These are phyloP conservation scores for Alectura lathami DNA, from an alignment of 2,113 vertebrate species.

Conservation along the genomic window DNA sequence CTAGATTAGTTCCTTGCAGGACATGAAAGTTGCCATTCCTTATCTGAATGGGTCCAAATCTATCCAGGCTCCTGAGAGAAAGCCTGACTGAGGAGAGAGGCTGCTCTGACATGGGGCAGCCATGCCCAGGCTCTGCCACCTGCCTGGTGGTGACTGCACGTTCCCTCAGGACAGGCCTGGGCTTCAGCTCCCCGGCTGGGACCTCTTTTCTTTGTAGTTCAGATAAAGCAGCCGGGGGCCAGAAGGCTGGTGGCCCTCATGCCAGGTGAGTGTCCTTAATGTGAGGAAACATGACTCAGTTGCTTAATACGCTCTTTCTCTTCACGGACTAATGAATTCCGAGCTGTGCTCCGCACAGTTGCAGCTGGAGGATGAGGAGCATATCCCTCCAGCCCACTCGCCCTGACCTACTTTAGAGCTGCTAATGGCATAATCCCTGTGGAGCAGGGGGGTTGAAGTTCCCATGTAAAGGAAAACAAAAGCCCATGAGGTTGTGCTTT, in stretches of 20 bases:
- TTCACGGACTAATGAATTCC: background rate
- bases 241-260: background rate
- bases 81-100: background rate
- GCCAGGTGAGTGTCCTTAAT: background rate
- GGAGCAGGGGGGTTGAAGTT: background rate
- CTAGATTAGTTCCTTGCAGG: background rate
- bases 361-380: background rate
- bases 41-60: background rate
- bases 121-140: fast-evolving
- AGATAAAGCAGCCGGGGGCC: background rate
- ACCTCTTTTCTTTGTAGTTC: background rate
- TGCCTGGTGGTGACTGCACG: background rate
- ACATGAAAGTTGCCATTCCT: background rate
- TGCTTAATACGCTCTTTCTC: background rate
- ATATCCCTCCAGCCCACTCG: conserved; percentile 9
- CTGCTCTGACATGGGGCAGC: background rate
- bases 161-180: background rate
- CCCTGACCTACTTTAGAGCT: conserved; percentile 21
- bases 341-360: background rate
- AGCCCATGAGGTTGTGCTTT: background rate
- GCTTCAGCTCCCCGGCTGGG: background rate
- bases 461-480: background rate
- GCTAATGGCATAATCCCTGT: background rate
- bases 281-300: background rate
- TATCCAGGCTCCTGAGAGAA: background rate